Evolutionary conservation across 2,113 vertebrate species (phyloP).

Genomic region (Formicarius rufipectus): DNA sequence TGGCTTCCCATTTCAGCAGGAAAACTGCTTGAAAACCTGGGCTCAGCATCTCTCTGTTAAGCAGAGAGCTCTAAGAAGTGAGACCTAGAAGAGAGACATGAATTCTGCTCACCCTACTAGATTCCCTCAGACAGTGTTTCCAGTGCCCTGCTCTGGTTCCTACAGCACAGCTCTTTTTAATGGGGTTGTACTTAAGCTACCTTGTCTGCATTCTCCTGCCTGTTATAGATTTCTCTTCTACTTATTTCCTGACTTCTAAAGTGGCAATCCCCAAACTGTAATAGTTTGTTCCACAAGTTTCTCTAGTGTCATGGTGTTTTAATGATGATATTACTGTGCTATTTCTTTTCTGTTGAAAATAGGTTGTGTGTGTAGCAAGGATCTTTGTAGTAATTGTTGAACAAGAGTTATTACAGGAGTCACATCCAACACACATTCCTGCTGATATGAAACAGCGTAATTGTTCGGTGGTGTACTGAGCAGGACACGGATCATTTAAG

Average conservation of each 20-base stretch:
- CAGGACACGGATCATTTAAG: background rate
- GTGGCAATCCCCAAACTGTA: background rate
- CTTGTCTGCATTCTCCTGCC: background rate
- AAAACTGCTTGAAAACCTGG: background rate
- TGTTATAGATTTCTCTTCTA: background rate
- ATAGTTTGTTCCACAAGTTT: background rate
- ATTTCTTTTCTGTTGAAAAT: background rate
- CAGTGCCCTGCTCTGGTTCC: background rate
- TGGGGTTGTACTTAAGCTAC: background rate
- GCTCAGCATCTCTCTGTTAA: background rate
- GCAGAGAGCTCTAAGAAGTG: background rate
- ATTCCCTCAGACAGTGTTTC: background rate
- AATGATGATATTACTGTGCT: background rate
- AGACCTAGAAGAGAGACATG: background rate
- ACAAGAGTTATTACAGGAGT: background rate
- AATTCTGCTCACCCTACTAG: background rate
- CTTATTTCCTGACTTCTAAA: background rate
- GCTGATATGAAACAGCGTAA: background rate
- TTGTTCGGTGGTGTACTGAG: background rate
- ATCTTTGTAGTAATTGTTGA: background rate
- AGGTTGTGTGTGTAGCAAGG: background rate
- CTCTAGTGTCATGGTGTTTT: background rate
- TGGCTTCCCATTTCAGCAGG: background rate
- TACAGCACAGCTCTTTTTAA: background rate
- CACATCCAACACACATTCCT: background rate